phyloP scores from a whole-genome alignment of 2,113 vertebrate species.

The Struthio camelus region DNA sequence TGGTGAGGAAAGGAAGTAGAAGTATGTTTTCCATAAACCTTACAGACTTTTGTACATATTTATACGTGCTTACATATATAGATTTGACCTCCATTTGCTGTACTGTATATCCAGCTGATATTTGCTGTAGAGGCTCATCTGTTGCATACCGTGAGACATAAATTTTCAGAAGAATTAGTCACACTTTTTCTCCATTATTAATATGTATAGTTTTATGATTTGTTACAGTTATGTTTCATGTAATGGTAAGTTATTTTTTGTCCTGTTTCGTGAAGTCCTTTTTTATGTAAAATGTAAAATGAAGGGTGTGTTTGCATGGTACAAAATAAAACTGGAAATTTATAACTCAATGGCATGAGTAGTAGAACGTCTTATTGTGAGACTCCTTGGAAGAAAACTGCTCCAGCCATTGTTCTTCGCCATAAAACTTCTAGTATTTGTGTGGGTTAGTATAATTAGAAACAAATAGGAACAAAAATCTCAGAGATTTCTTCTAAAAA shows the following conservation, averaged over 20 bases:
- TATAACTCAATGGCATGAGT: constrained; percentile 10
- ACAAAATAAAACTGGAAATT: constrained; percentile 78
- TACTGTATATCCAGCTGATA: constrained; percentile 70
- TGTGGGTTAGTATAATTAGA: constrained; percentile 66
- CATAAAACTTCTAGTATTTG: constrained; percentile 37
- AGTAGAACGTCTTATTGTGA: background rate
- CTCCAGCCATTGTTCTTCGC: constrained; percentile 37
- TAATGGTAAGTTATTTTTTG: constrained; percentile 82
- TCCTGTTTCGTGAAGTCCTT: constrained; percentile 73
- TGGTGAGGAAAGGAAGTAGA: constrained; percentile 47
- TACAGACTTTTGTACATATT: constrained; percentile 70
- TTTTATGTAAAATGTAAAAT: constrained; percentile 74
- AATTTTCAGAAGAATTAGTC: constrained; percentile 70
- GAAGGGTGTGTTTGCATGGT: constrained; percentile 70
- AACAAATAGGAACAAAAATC: constrained; percentile 27
- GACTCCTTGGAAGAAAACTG: constrained; percentile 21
- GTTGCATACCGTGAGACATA: constrained; percentile 64
- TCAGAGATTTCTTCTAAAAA: constrained; percentile 57
- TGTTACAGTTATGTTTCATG: constrained; percentile 79
- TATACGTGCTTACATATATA: constrained; percentile 72
- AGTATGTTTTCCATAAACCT: constrained; percentile 75
- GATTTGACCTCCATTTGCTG: constrained; percentile 67
- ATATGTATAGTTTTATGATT: constrained; percentile 78
- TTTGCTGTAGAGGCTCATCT: constrained; percentile 66
- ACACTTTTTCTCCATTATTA: constrained; percentile 73